Evolutionary conservation across 2,113 vertebrate species (phyloP).

Genomic region (Amphilophus citrinellus): DNA sequence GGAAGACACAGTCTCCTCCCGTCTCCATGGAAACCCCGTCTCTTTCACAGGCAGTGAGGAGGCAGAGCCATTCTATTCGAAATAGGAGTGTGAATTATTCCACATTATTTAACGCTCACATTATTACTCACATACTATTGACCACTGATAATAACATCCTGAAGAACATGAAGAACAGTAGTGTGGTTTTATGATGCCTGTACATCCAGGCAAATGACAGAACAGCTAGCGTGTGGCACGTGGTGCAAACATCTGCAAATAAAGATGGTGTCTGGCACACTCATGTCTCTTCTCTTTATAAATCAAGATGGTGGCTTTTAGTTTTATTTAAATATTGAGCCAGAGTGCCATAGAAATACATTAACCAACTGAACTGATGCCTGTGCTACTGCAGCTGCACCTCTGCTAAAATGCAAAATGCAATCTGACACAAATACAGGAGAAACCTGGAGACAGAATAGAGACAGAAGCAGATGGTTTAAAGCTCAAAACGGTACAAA

Average conservation of each 20-base stretch:
- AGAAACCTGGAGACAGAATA: slow-evolving; percentile 7
- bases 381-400: not conserved
- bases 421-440: slow-evolving; percentile 18
- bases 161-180: slow-evolving; percentile 16
- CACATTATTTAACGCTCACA: slow-evolving; percentile 57
- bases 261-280: not conserved
- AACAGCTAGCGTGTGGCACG: not conserved
- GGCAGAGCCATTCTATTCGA: slow-evolving; percentile 44
- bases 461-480: slow-evolving; percentile 34
- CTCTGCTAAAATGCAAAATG: slow-evolving; percentile 23
- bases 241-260: slow-evolving; percentile 14
- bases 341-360: not conserved
- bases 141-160: slow-evolving; percentile 17
- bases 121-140: slow-evolving; percentile 8
- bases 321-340: not conserved
- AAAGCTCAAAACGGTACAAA: slow-evolving; percentile 53
- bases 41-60: slow-evolving; percentile 71
- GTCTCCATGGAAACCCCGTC: slow-evolving; percentile 82
- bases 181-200: not conserved
- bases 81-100: slow-evolving; percentile 24
- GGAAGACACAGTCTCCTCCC: slow-evolving; percentile 79
- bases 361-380: not conserved
- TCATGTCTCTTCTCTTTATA: not conserved
- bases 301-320: slow-evolving; percentile 1
- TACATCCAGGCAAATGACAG: slow-evolving; percentile 5